Percentiles rank a stretch among this genome's conserved stretches.
phyloP scores from a whole-genome alignment of 2,888 invertebrate species.

The Agonum fuliginosum region DNA sequence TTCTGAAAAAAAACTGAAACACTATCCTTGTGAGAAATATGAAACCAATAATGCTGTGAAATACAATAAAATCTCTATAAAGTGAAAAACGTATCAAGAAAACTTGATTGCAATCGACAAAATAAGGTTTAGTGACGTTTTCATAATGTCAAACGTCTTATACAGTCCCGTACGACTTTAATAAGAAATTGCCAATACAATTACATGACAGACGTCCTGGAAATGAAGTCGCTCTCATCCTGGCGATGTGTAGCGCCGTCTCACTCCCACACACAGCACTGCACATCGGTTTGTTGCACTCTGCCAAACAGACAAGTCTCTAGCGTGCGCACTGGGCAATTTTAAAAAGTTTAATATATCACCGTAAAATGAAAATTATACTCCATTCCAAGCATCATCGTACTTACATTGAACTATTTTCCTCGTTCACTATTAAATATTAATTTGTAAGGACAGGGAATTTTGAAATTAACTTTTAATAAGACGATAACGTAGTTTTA shows the following conservation, averaged over 20 bases:
- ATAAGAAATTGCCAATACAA: slow-evolving; percentile 57
- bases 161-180: slow-evolving; percentile 43
- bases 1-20: too few species aligned
- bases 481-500: too few species aligned
- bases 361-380: slow-evolving; percentile 18
- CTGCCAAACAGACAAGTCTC: background rate
- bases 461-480: background rate
- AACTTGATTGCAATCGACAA: slow-evolving; percentile 16
- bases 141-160: slow-evolving; percentile 52
- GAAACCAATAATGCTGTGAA: too few species aligned
- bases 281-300: background rate
- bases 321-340: slow-evolving; percentile 1
- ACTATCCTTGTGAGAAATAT: too few species aligned
- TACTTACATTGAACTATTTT: slow-evolving; percentile 12
- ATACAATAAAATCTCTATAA: slow-evolving; percentile 2
- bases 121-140: slow-evolving; percentile 53
- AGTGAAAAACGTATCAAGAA: background rate
- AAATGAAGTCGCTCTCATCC: slow-evolving; percentile 46
- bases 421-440: slow-evolving; percentile 13
- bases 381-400: slow-evolving; percentile 6
- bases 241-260: background rate
- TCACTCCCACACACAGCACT: background rate
- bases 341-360: slow-evolving; percentile 40
- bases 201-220: slow-evolving; percentile 50
- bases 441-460: background rate